Conservation (phyloP, 2,888 invertebrate genomes). For the Melipona beecheii region DNA sequence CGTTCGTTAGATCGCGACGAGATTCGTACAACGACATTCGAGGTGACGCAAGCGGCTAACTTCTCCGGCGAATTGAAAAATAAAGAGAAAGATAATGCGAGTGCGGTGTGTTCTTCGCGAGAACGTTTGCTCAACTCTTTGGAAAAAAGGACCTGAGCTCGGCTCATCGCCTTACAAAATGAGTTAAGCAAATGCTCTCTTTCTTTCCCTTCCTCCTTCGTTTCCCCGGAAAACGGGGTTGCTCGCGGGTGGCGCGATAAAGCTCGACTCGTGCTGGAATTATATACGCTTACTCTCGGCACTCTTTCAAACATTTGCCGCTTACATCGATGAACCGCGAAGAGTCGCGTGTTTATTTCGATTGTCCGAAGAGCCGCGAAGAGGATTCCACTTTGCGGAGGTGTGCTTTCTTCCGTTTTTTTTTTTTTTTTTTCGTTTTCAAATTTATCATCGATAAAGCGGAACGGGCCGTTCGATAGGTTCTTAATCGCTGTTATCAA, state of each 20-base stretch:
- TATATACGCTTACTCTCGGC: not conserved
- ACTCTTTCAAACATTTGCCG: not conserved
- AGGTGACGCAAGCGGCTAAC: not conserved
- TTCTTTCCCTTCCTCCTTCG: not conserved
- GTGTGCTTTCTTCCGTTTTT: not conserved
- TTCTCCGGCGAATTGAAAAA: slow-evolving; percentile 4
- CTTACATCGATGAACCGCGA: not conserved
- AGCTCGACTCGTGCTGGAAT: not conserved
- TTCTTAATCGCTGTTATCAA: slow-evolving; percentile 64
- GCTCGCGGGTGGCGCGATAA: not conserved
- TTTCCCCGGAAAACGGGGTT: slow-evolving; percentile 4
- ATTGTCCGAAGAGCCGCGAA: too few relatives aligned
- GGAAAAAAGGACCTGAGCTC: slow-evolving; percentile 23
- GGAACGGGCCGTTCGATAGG: slow-evolving; percentile 19
- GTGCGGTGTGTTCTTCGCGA: slow-evolving; percentile 34
- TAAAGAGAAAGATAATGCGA: slow-evolving; percentile 1
- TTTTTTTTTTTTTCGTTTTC: not conserved
- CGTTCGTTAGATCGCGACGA: slow-evolving; percentile 31
- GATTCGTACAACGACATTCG: not conserved
- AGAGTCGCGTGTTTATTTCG: not conserved
- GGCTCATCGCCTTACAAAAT: slow-evolving; percentile 41
- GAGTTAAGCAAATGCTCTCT: slow-evolving; percentile 45
- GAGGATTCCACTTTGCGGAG: not conserved
- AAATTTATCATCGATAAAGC: not conserved
- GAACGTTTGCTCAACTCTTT: slow-evolving; percentile 48